Base-by-base conservation (phyloP, 2,888 invertebrate species). In the Crocallis elinguaria region DNA sequence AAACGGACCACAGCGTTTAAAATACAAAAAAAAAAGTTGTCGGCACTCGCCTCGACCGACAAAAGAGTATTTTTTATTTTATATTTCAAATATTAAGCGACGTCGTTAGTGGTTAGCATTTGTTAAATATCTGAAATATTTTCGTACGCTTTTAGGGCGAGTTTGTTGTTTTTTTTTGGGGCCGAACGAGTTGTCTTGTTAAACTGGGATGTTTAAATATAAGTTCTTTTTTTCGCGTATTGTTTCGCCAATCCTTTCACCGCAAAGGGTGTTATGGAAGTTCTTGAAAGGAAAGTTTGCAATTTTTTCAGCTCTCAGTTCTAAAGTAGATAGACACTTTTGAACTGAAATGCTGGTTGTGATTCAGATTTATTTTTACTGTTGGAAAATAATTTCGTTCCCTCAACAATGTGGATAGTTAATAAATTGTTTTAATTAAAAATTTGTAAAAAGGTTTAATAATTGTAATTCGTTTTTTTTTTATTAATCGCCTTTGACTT, bases 61-160 rank as follows among this genome's bases (percentile, higher is more conserved):
- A 85, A 88, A 85, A 82, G 85, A 69, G 82, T 70, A 73, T 78
- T 82, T 84, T 85, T 82, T 84, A 82, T 88, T 85, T 86, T 86
- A 86, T 87, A 86, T 86, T 86, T 79, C 75, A 79, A 84, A 88
- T 88, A 88, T 88, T 85, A 87, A 84, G 79, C 78, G 86, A 87
- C 86, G 80, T 88, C 88, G 88, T 88, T 89, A 88, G 88, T 84
- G 88, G 88, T 88, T 82, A 80, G 68, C 86, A 83, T 88, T 89
- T 79, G 88, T 84, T 85, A 84, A 88, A 88, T 90, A 89, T 89
- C 84, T 79, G 78, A 82, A 87, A 89, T 89, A 85, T 85, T 88
- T 79, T 84, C 80, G 68, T 70, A 62, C 72, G 66, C 67, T 74
- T 71, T 74, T 61, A 56, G 68, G 67, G 33, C 16, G 1, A n/a